Conservation (phyloP, 2,888 invertebrate species). For the Pachymerium ferrugineum region DNA sequence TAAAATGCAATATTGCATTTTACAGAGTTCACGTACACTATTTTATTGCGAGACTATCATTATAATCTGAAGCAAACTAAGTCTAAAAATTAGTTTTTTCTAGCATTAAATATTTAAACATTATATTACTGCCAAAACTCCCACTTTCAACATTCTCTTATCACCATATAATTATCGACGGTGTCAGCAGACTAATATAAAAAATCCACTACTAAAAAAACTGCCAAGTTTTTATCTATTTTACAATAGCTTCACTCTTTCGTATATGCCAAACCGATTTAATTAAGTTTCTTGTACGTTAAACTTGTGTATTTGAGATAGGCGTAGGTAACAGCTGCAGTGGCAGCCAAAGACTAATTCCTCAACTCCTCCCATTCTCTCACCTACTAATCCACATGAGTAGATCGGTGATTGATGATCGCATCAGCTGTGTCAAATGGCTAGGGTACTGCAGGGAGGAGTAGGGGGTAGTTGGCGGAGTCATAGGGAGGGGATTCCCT, state of each 20-base stretch:
- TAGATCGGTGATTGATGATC: conserved; percentile 21
- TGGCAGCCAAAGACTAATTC: conserved; percentile 16
- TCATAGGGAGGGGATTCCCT: conserved; percentile 25
- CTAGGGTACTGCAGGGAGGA: too few species aligned
- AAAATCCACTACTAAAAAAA: too few species aligned
- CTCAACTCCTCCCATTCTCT: conserved; percentile 24
- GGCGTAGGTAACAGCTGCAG: conserved; percentile 12
- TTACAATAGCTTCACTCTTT: background rate
- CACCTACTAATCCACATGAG: conserved; percentile 24
- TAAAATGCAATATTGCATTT: too few species aligned
- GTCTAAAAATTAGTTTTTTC: too few species aligned
- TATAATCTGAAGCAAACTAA: too few species aligned
- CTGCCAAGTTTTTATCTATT: background rate
- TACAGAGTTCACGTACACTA: too few species aligned
- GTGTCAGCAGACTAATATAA: too few species aligned
- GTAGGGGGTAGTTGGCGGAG: background rate
- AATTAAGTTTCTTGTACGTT: conserved; percentile 15
- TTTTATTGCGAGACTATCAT: too few species aligned
- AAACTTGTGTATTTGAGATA: conserved; percentile 3
- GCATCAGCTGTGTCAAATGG: conserved; percentile 27
- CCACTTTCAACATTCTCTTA: too few species aligned
- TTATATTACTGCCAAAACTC: too few species aligned
- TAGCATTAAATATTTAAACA: too few species aligned
- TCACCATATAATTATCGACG: too few species aligned
- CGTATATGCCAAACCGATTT: background rate